These are phyloP conservation scores for Bombus superbus DNA, from an alignment of 1,140 invertebrate genomes.

Conservation along the genomic window DNA sequence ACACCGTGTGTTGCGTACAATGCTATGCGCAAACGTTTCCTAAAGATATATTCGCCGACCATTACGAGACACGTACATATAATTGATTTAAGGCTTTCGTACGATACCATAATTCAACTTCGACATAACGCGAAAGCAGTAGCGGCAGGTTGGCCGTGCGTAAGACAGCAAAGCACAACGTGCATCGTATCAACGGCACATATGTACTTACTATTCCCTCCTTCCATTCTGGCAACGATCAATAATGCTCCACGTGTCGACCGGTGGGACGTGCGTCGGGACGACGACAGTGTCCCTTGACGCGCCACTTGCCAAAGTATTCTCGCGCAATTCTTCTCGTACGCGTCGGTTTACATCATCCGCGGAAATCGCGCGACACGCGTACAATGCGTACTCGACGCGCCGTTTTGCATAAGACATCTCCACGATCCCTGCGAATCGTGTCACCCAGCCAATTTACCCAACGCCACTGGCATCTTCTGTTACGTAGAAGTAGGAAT, in stretches of 20 bases:
- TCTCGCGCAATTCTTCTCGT: constrained; percentile 48
- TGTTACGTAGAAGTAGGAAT: background rate
- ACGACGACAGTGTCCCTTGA: constrained; percentile 34
- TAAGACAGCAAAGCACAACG: no score
- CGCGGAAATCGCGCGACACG: constrained; percentile 44
- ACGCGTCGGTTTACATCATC: constrained; percentile 57
- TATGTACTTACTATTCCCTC: constrained; percentile 34
- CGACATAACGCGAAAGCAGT: background rate
- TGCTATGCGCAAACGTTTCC: background rate
- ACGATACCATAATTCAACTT: background rate
- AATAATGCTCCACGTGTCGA: constrained; percentile 65
- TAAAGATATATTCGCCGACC: background rate
- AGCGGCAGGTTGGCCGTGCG: background rate
- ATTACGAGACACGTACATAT: background rate
- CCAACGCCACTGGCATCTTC: background rate
- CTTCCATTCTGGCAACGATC: constrained; percentile 68
- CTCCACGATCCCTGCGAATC: background rate
- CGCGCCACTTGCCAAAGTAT: constrained; percentile 60
- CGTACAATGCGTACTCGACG: background rate
- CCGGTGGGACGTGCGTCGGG: constrained; percentile 40
- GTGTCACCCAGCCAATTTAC: constrained; percentile 24
- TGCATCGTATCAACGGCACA: constrained; percentile 26
- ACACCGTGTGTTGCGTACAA: background rate
- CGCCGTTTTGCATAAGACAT: background rate
- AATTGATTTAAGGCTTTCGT: background rate